Conservation (phyloP, 2,113 vertebrate species). For the Antidorcas marsupialis region DNA sequence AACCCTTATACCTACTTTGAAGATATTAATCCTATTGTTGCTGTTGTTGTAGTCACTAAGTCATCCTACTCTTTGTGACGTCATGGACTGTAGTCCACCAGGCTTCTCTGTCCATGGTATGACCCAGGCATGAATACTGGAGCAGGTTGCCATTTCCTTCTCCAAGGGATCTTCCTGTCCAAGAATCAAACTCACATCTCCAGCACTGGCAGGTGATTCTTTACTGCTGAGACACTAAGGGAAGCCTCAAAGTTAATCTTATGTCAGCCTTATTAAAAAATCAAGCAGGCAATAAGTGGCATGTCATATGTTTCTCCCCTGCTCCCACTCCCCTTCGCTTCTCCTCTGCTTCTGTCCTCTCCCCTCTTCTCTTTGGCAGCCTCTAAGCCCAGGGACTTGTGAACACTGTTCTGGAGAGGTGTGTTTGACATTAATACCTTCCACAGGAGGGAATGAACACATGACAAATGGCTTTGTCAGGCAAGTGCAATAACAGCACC, state of each 20-base stretch:
- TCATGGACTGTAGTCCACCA: background rate
- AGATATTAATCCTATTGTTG: background rate
- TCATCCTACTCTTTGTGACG: background rate
- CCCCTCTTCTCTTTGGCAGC: background rate
- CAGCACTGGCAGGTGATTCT: background rate
- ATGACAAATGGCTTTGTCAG: background rate
- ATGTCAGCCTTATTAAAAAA: background rate
- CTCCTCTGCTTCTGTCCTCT: background rate
- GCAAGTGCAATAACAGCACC: background rate
- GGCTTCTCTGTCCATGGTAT: background rate
- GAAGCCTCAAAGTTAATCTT: background rate
- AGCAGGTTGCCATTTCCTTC: background rate
- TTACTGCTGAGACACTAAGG: background rate
- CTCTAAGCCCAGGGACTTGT: background rate
- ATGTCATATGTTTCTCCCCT: background rate
- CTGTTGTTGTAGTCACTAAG: background rate
- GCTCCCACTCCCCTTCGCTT: background rate
- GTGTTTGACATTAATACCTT: background rate
- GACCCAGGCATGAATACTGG: background rate
- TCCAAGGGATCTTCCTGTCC: background rate
- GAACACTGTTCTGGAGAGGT: background rate
- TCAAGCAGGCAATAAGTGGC: background rate
- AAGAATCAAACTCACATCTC: background rate
- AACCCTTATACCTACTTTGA: fast-evolving
- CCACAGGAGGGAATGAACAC: background rate